Conservation (phyloP, 2,113 vertebrate species). For the Geococcyx californianus region DNA sequence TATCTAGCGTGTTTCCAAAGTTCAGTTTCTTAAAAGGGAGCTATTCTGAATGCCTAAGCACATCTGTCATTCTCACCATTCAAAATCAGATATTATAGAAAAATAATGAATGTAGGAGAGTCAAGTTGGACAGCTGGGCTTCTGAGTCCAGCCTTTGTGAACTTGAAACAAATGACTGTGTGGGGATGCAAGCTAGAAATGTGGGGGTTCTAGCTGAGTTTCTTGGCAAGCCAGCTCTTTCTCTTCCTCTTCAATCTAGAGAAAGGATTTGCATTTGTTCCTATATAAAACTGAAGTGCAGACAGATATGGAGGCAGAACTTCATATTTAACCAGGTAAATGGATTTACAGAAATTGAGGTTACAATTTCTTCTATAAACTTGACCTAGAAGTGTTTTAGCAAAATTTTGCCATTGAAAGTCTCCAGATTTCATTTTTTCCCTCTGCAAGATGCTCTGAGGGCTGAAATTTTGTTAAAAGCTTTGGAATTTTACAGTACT, state of each 20-base stretch:
- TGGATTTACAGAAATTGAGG: not conserved
- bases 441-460: not conserved
- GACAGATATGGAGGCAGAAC: not conserved
- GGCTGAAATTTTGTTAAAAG: not conserved
- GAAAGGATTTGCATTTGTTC: not conserved
- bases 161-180: not conserved
- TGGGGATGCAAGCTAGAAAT: not conserved
- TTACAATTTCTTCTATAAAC: not conserved
- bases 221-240: not conserved
- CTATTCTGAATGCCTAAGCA: slow-evolving; percentile 1
- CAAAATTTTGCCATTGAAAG: not conserved
- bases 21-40: not conserved
- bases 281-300: not conserved
- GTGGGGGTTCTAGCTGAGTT: not conserved
- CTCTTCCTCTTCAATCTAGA: not conserved
- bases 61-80: not conserved
- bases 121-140: not conserved
- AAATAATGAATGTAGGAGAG: not conserved
- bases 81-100: not conserved
- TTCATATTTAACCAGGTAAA: not conserved
- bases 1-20: not conserved
- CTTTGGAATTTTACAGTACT: not conserved
- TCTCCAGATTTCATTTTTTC: not conserved
- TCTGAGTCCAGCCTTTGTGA: not conserved
- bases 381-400: not conserved